These are phyloP conservation scores for Glaucopsyche alexis DNA, from an alignment of 2,888 invertebrate species.

Conservation along the genomic window DNA sequence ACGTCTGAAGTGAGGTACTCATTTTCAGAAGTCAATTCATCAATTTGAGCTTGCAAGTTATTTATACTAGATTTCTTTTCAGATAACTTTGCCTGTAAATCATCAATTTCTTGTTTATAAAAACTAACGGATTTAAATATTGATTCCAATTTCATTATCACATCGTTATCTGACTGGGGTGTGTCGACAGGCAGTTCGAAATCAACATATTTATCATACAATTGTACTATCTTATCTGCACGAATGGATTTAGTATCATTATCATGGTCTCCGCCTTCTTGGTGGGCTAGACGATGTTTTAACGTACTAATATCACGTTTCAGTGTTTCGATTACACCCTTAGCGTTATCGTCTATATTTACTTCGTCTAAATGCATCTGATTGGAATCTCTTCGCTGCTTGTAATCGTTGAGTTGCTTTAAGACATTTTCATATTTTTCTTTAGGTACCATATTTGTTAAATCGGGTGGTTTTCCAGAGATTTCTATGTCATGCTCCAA, in stretches of 20 bases:
- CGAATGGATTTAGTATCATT: slow-evolving; percentile 56
- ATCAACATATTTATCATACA: slow-evolving; percentile 71
- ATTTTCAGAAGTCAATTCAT: slow-evolving; percentile 75
- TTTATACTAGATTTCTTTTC: slow-evolving; percentile 77
- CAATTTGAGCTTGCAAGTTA: slow-evolving; percentile 77
- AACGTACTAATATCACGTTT: slow-evolving; percentile 71
- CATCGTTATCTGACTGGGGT: slow-evolving; percentile 61
- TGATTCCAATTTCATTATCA: slow-evolving; percentile 72
- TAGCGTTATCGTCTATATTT: slow-evolving; percentile 74
- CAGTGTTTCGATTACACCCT: slow-evolving; percentile 72
- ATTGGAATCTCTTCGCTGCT: slow-evolving; percentile 55
- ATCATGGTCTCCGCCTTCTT: slow-evolving; percentile 48
- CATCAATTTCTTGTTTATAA: slow-evolving; percentile 80
- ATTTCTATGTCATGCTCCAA: slow-evolving; percentile 71
- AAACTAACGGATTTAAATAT: slow-evolving; percentile 78
- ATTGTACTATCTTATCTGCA: slow-evolving; percentile 64
- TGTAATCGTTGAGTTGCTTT: slow-evolving; percentile 60
- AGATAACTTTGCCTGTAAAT: slow-evolving; percentile 77
- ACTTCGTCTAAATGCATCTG: slow-evolving; percentile 64
- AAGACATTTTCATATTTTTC: slow-evolving; percentile 61
- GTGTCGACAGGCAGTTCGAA: slow-evolving; percentile 74
- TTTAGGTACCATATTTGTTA: slow-evolving; percentile 58
- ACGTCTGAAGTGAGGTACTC: slow-evolving; percentile 72
- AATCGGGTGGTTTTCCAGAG: slow-evolving; percentile 51
- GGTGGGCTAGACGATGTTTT: slow-evolving; percentile 60